Percentiles rank a stretch among this genome's conserved stretches.
Evolutionary conservation across 2,797 vertebrate genomes (phyloP).

Genomic region (Caiman crocodilus): DNA sequence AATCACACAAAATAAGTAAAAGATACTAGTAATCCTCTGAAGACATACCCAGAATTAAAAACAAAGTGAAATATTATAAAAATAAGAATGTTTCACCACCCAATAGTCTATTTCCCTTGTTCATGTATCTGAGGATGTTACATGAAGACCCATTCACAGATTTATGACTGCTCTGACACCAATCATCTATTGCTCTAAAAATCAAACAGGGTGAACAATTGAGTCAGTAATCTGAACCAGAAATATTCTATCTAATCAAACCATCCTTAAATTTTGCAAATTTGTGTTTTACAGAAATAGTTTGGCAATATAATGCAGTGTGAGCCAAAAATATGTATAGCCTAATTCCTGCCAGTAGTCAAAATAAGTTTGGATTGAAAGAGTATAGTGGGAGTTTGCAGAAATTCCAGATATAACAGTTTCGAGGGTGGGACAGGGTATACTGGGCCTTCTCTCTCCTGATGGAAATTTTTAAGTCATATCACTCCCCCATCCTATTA

Average conservation of each 20-base stretch:
- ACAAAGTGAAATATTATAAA: not conserved
- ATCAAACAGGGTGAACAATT: not conserved
- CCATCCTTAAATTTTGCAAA: not conserved
- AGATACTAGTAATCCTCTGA: not conserved
- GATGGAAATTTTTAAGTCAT: no score
- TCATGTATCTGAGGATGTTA: not conserved
- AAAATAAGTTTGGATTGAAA: not conserved
- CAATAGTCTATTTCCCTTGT: not conserved
- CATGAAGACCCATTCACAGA: not conserved
- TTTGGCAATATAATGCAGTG: accelerated
- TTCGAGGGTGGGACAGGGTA: no score
- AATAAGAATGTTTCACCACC: not conserved
- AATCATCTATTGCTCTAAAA: not conserved
- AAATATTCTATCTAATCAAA: not conserved
- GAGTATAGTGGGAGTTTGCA: not conserved
- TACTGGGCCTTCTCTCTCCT: no score
- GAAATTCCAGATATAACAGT: not conserved
- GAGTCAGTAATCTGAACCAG: not conserved
- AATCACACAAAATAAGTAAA: not conserved
- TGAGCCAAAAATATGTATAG: not conserved
- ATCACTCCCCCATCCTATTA: no score
- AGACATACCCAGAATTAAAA: not conserved
- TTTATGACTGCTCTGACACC: not conserved
- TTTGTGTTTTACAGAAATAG: not conserved
- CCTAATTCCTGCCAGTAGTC: not conserved